phyloP scores from a whole-genome alignment of 2,113 vertebrate species.

The Catagonus wagneri region DNA sequence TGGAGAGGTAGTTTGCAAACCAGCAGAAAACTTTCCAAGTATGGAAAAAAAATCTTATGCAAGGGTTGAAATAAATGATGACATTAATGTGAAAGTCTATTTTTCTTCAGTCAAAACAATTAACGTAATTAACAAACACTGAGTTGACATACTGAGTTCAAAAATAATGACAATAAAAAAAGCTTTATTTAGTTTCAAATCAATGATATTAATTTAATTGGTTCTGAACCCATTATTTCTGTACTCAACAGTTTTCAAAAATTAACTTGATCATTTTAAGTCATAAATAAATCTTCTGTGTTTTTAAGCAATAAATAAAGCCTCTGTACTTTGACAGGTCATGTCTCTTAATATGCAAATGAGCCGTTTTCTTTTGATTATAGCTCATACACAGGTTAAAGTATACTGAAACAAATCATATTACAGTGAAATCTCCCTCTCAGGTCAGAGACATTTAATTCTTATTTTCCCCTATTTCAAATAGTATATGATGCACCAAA shows the following conservation, averaged over 20 bases:
- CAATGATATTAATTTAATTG: slow-evolving; percentile 72
- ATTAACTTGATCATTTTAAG: slow-evolving; percentile 74
- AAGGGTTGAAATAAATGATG: slow-evolving; percentile 70
- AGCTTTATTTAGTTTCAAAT: slow-evolving; percentile 72
- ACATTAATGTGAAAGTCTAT: slow-evolving; percentile 78
- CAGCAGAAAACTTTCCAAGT: slow-evolving; percentile 43
- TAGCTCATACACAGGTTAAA: slow-evolving; percentile 45
- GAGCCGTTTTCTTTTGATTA: slow-evolving; percentile 53
- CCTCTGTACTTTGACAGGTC: slow-evolving; percentile 2
- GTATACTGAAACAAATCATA: neutral
- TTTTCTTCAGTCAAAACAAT: slow-evolving; percentile 74
- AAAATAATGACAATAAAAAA: slow-evolving; percentile 76
- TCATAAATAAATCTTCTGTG: slow-evolving; percentile 68
- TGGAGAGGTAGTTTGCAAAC: slow-evolving; percentile 26
- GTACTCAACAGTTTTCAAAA: slow-evolving; percentile 67
- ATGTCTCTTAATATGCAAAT: slow-evolving; percentile 63
- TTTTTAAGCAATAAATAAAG: slow-evolving; percentile 74
- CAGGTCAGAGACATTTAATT: neutral
- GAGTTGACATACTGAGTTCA: slow-evolving; percentile 54
- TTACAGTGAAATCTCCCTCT: neutral
- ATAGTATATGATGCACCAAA: slow-evolving; percentile 42
- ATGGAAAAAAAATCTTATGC: slow-evolving; percentile 2
- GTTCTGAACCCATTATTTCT: slow-evolving; percentile 74
- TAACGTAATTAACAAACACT: slow-evolving; percentile 78
- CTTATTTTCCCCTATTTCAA: neutral